Evolutionary conservation across 2,888 invertebrate species (phyloP).

Genomic region (Andrena chrysosceles): DNA sequence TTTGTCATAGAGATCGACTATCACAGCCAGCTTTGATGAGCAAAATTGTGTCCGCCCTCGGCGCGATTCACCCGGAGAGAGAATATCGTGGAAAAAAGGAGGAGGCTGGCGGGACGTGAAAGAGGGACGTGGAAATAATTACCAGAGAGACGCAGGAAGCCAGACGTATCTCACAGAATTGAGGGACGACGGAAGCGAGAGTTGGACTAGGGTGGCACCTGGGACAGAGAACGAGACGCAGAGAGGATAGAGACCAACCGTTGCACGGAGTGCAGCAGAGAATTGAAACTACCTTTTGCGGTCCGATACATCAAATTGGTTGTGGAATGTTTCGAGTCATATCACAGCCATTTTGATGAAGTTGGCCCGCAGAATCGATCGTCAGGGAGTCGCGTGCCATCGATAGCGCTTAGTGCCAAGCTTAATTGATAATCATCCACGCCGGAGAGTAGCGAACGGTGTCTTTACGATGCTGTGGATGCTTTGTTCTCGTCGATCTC

Average conservation of each 20-base stretch:
- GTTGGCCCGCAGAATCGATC: constrained; percentile 87
- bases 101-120: no score
- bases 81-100: constrained; percentile 9
- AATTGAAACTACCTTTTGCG: constrained; percentile 82
- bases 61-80: constrained; percentile 43
- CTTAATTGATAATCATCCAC: constrained; percentile 52
- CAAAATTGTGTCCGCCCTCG: constrained; percentile 87
- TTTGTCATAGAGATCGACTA: constrained; percentile 93
- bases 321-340: constrained; percentile 93
- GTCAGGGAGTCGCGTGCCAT: constrained; percentile 58
- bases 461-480: neutral
- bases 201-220: neutral
- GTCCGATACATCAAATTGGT: constrained; percentile 94
- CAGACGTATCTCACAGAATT: constrained; percentile 24
- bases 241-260: neutral
- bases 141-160: constrained; percentile 24
- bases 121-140: constrained; percentile 48
- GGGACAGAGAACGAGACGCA: neutral
- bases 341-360: constrained; percentile 99
- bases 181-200: constrained; percentile 18
- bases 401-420: constrained; percentile 37
- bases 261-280: constrained; percentile 21
- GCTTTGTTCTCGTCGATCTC: neutral
- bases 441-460: neutral
- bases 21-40: constrained; percentile 99